Evolutionary conservation across 2,113 vertebrate genomes (phyloP).

Genomic region (Hylia prasina): DNA sequence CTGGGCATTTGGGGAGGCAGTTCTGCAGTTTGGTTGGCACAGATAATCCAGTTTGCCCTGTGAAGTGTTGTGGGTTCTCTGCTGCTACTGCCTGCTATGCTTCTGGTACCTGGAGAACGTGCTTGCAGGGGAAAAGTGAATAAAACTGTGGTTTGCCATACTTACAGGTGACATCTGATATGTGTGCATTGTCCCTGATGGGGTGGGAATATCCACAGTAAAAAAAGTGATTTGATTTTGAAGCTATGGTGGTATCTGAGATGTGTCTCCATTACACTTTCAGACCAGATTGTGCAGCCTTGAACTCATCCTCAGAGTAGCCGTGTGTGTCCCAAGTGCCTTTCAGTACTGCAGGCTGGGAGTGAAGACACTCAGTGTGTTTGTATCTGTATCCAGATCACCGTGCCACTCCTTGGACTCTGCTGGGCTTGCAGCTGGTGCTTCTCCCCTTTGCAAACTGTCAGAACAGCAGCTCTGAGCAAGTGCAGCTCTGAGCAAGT

Average conservation of each 20-base stretch:
- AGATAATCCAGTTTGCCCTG: background rate
- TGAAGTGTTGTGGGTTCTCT: background rate
- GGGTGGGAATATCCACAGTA: background rate
- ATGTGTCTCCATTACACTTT: background rate
- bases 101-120: background rate
- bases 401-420: rapidly evolving
- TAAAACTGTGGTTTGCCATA: background rate
- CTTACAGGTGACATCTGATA: background rate
- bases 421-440: background rate
- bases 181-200: rapidly evolving
- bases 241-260: rapidly evolving
- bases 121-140: background rate
- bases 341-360: background rate
- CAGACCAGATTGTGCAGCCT: background rate
- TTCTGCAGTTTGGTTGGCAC: background rate
- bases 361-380: rapidly evolving
- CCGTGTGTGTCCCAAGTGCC: background rate
- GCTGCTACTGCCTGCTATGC: rapidly evolving
- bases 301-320: background rate
- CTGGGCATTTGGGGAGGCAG: rapidly evolving
- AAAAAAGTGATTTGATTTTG: background rate
- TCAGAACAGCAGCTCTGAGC: background rate
- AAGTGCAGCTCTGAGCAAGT: background rate
- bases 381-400: rapidly evolving
- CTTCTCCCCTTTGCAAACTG: background rate